Base-by-base conservation (phyloP, 2,113 vertebrate species). In the Chelonoidis abingdonii region DNA sequence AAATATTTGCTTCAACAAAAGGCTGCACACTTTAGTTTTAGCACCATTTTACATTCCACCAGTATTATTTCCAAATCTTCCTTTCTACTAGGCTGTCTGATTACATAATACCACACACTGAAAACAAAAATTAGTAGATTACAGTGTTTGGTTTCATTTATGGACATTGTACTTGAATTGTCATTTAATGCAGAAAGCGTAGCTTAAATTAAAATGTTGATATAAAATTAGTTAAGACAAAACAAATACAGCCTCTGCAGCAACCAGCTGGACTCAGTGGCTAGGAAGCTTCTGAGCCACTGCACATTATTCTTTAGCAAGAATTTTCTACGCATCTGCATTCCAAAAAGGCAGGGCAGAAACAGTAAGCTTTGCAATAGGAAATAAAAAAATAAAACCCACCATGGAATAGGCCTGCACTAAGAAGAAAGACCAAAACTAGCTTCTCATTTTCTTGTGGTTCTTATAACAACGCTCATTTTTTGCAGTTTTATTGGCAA, bases 201-300 rank as follows among this genome's bases (percentile, higher is more conserved):
- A 47, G 59, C 81, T 94, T 72, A 90, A 89, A 84, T 92, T 94
- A 96, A 94, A 95, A 76, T 44, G 13, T 1, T 81, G 94, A 38
- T 96, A 87, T 88, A 94, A 97, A 96, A 97, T 96, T 80, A 94
- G 86, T 95, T 94, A 94, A 93, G 59, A 91, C 87, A 94, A 97
- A 97, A 97, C 89, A 97, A 97, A 94, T 50, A 94, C 12, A 93
- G 93, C 10, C 54, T 24, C 76, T 57, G 62, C 86, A 94, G 88
- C 90, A 96, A 93, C 92, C 97, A 97, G 96, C 94, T 95, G 96
- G 95, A 91, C 92, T 96, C 89, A 84, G 8, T n/a, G 80, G 83
- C 81, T 35, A 72, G 75, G 83, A 96, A 93, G 94, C 90, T 93
- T 83, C 69, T 93, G 81, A 92, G 84, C 93, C 95, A 95, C 90